Evolutionary conservation across 2,888 invertebrate genomes (phyloP), one percentile per base, ranked within the genome.

Genomic region (Gerris lacustris): DNA sequence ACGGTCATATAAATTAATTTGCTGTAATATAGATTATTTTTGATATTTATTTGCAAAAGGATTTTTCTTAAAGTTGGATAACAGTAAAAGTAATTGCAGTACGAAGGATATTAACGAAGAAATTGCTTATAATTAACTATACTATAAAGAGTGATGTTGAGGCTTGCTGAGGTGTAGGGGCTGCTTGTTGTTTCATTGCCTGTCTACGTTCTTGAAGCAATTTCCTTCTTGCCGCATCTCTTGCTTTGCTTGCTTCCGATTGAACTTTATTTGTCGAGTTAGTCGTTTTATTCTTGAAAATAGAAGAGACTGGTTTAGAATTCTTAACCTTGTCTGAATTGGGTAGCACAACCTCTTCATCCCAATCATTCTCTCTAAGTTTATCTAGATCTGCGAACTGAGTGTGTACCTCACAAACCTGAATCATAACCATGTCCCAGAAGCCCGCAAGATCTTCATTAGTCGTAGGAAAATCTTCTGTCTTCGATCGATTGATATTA

Each of bases 341-440:
- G 9, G 1, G 11, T 15, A 55, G 15, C 9, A 55, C 55, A 2
- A 11, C 15, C 15, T 55, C 55, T 55, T 55, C 55, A 55, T 15
- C 9, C 92, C 92, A 92, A 72, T 86, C 83, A 74, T 88, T 88
- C 11, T 80, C 82, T 76, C 84, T 86, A 11, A 90, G 80, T 9
- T 78, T 78, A 6, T 86, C 86, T 62, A 92, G 84, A 72, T 90
- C 88, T 15, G 85, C 84, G 79, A 92, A 94, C 76, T 92, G 82
- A 6, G 86, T 85, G 79, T 94, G 88, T 70, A 96, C 88, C 78
- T 95, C 91, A 73, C 88, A 86, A 31, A 96, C 91, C 82, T 96
- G 96, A 68, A 96, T 84, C 80, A 90, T 88, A 45, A 96, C 94
- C 94, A 97, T 95, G 81, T 97, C 96, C 96, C 96, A 97, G 83